A percentile compares a stretch with the other conserved stretches of the same genome.
These are phyloP conservation scores for Coendou prehensilis DNA, from an alignment of 2,797 vertebrate genomes.

Conservation along the genomic window DNA sequence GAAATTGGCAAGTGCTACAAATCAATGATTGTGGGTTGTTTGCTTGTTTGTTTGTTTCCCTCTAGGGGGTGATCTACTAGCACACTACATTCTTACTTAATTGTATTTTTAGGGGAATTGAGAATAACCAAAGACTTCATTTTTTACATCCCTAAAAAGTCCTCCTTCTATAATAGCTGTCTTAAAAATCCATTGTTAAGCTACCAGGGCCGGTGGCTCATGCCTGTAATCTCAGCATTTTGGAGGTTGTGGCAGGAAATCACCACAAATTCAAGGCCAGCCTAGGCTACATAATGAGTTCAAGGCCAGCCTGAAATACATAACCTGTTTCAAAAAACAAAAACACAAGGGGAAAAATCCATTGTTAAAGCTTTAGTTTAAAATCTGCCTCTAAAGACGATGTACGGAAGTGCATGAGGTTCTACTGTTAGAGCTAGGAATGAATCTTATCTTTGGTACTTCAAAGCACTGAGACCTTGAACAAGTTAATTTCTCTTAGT, in stretches of 20 bases:
- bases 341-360: neutral
- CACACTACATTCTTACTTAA: neutral
- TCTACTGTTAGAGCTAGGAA: neutral
- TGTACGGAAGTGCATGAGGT: neutral
- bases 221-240: neutral
- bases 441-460: neutral
- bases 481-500: conserved; percentile 15
- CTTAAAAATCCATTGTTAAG: neutral
- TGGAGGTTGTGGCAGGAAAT: neutral
- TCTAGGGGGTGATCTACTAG: neutral
- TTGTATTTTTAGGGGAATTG: conserved; percentile 54
- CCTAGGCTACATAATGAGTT: neutral
- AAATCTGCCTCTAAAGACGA: neutral
- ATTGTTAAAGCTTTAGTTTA: neutral
- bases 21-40: neutral
- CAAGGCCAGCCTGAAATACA: neutral
- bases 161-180: neutral
- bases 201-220: neutral
- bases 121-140: neutral
- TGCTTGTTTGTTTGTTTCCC: neutral
- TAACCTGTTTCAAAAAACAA: neutral
- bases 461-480: neutral
- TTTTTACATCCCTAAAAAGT: conserved; percentile 10
- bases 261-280: neutral
- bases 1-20: neutral